phyloP scores from a whole-genome alignment of 2,888 invertebrate genomes.

The Therioaphis trifolii region DNA sequence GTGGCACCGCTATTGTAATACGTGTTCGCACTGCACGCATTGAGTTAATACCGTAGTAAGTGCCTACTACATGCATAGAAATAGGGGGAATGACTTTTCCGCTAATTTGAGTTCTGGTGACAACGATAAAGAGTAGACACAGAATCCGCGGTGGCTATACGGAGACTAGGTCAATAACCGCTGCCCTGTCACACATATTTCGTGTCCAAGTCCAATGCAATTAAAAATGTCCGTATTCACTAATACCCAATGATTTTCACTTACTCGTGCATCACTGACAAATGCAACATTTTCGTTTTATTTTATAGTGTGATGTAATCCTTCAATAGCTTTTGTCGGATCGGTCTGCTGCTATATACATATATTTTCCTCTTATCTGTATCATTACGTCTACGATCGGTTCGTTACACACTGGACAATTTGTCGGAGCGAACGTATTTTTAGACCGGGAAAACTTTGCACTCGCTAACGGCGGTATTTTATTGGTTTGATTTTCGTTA shows the following conservation, averaged over 20 bases:
- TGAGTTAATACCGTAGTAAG: too few species aligned
- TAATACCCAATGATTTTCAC: too few species aligned
- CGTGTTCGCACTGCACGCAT: too few species aligned
- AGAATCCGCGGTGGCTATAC: constrained; percentile 26
- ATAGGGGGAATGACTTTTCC: background rate
- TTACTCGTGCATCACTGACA: background rate
- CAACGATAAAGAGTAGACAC: background rate
- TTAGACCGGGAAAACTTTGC: background rate
- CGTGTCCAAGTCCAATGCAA: background rate
- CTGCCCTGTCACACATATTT: constrained; percentile 26
- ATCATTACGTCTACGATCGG: constrained; percentile 28
- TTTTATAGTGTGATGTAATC: too few species aligned
- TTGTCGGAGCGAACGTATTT: constrained; percentile 64
- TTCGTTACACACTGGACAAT: constrained; percentile 56
- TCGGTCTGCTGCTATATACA: background rate
- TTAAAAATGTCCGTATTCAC: background rate
- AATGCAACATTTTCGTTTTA: too few species aligned
- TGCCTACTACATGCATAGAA: too few species aligned
- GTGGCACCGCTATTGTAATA: too few species aligned
- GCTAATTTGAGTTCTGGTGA: background rate
- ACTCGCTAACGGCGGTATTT: background rate
- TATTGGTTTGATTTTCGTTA: background rate
- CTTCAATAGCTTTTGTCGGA: too few species aligned
- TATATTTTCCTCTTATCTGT: background rate
- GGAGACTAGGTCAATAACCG: constrained; percentile 48